These are phyloP conservation scores for Acheta domesticus DNA, from an alignment of 2,888 invertebrate species.

Conservation along the genomic window DNA sequence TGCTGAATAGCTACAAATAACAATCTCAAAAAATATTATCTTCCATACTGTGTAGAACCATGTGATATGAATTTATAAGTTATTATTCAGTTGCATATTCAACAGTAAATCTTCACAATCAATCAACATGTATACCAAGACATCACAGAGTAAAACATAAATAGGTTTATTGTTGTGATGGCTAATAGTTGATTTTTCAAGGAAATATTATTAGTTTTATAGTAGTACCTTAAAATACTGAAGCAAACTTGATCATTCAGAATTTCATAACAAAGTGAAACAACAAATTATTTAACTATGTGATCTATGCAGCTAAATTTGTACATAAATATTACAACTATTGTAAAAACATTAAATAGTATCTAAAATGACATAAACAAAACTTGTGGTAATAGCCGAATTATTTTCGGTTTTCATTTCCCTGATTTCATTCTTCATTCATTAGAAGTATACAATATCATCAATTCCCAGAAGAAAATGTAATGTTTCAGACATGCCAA, in stretches of 20 bases:
- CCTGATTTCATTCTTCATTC: neutral
- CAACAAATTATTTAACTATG: neutral
- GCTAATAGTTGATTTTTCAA: too few relatives aligned
- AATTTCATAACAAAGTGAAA: neutral
- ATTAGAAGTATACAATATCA: neutral
- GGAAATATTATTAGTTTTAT: too few relatives aligned
- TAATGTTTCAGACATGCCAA: neutral
- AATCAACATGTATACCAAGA: too few relatives aligned
- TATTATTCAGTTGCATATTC: too few relatives aligned
- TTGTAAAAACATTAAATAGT: conserved; percentile 3
- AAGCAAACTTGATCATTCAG: too few relatives aligned
- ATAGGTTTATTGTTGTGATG: too few relatives aligned
- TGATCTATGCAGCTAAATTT: neutral
- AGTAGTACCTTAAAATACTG: too few relatives aligned
- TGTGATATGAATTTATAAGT: too few relatives aligned
- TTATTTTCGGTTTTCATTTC: neutral
- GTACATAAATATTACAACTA: neutral
- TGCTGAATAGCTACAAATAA: neutral
- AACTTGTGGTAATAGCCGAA: neutral
- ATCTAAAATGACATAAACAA: neutral
- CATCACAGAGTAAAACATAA: too few relatives aligned
- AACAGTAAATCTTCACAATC: too few relatives aligned
- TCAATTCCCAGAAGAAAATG: neutral
- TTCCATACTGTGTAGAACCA: too few relatives aligned
- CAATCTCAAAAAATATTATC: neutral